Evolutionary conservation across 2,113 vertebrate species (phyloP).

Genomic region (Burhinus oedicnemus): DNA sequence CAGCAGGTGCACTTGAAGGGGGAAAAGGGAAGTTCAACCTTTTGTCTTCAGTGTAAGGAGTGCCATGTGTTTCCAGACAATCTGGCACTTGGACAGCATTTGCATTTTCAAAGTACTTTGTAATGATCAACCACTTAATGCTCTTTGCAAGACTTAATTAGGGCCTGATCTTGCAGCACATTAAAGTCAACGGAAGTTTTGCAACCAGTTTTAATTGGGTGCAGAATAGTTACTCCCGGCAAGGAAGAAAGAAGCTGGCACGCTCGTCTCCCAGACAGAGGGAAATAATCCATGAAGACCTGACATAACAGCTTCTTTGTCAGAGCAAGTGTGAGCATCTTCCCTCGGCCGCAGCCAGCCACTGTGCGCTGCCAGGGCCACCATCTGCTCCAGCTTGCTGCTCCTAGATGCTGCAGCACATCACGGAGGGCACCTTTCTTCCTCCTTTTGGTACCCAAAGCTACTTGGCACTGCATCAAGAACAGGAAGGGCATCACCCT

Average conservation of each 20-base stretch:
- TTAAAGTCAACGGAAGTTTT: neutral
- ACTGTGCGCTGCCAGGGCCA: neutral
- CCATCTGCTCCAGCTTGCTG: neutral
- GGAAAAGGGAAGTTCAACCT: neutral
- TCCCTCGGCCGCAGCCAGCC: neutral
- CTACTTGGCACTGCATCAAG: neutral
- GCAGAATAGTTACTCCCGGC: neutral
- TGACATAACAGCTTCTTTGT: neutral
- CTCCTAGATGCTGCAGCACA: neutral
- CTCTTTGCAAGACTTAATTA: neutral
- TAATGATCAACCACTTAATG: slow-evolving; percentile 6
- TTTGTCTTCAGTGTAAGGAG: neutral
- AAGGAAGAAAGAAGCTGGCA: neutral
- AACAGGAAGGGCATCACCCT: neutral
- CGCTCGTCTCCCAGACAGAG: neutral
- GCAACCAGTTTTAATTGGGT: neutral
- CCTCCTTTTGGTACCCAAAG: neutral
- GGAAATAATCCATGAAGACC: neutral
- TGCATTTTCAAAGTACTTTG: neutral
- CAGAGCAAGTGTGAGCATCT: neutral
- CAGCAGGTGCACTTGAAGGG: neutral
- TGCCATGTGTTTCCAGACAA: neutral
- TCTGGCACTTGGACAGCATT: neutral
- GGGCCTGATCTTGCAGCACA: neutral
- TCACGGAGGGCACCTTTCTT: neutral